phyloP scores from a whole-genome alignment of 2,797 vertebrate genomes.

The Poecilia wingei region DNA sequence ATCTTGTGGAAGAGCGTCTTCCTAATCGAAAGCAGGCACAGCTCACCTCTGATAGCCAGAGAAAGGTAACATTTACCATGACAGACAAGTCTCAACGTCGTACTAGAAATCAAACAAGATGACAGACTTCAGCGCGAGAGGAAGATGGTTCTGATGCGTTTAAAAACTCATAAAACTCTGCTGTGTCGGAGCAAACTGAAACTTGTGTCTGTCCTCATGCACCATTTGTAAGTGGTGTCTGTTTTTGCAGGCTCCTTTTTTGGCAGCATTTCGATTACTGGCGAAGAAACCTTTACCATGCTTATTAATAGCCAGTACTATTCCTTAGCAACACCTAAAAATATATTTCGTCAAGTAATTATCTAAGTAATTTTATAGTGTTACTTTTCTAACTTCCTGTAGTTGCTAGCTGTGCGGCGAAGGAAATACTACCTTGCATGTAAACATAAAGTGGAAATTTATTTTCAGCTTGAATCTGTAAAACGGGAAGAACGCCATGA shows the following conservation, averaged over 20 bases:
- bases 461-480: neutral
- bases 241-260: neutral
- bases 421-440: neutral
- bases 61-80: neutral
- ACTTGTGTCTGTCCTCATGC: neutral
- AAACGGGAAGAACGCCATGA: neutral
- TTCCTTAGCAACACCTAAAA: neutral
- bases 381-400: neutral
- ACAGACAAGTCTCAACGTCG: slow-evolving; percentile 3
- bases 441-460: neutral
- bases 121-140: neutral
- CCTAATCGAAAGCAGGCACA: neutral
- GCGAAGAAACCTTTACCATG: neutral
- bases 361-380: neutral
- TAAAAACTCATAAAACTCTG: neutral
- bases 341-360: neutral
- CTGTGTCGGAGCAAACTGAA: neutral
- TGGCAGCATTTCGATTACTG: neutral
- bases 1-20: neutral
- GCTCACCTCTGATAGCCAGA: neutral
- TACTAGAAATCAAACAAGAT: slow-evolving; percentile 8
- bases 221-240: neutral
- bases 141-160: neutral
- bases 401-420: neutral
- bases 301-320: neutral